Evolutionary conservation across 2,797 vertebrate genomes (phyloP).

Genomic region (Martes flavigula): DNA sequence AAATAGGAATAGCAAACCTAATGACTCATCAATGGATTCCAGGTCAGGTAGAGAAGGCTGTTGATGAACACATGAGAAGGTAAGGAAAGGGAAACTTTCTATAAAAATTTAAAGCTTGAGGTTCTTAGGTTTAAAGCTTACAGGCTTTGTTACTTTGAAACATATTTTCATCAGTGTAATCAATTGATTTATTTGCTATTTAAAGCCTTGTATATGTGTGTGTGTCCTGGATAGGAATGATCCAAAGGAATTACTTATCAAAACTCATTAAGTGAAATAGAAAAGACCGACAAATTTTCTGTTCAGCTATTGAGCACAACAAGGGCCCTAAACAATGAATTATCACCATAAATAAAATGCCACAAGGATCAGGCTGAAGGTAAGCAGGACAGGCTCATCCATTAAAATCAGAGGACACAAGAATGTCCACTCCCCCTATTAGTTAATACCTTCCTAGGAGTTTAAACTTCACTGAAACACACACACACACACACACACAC

Average conservation of each 20-base stretch:
- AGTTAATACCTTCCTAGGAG: neutral
- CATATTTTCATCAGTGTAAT: neutral
- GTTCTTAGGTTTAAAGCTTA: neutral
- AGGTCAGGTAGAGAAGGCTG: neutral
- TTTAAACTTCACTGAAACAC: neutral
- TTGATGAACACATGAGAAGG: neutral
- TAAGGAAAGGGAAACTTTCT: neutral
- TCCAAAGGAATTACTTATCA: neutral
- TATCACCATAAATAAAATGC: neutral
- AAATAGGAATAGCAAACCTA: neutral
- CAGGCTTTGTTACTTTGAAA: neutral
- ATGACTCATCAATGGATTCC: neutral
- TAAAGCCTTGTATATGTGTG: neutral
- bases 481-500: neutral
- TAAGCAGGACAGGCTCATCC: too few species aligned
- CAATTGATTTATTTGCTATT: neutral
- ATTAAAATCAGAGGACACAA: too few species aligned
- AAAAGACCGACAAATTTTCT: neutral
- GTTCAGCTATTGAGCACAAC: neutral
- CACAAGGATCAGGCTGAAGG: neutral
- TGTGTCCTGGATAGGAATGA: neutral
- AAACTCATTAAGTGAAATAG: neutral
- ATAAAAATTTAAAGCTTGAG: neutral
- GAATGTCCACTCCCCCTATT: neutral
- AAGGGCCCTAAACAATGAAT: neutral